Evolutionary conservation across 2,113 vertebrate genomes (phyloP).

Genomic region (Indicator indicator): DNA sequence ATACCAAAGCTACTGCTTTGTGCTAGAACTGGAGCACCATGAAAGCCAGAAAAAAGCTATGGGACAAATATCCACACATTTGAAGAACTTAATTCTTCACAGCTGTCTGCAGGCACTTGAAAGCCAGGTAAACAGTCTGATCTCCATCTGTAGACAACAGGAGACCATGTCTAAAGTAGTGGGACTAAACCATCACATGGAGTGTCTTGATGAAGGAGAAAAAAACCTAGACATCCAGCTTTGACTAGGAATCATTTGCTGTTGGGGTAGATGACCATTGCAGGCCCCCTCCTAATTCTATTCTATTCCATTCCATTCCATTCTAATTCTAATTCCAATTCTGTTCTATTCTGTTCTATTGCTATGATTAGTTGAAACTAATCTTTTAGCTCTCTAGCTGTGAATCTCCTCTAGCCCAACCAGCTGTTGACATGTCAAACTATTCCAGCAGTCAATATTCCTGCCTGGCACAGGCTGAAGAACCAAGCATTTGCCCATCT

Average conservation of each 20-base stretch:
- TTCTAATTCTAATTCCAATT: too few species aligned
- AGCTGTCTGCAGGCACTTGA: background rate
- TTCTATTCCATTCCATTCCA: background rate
- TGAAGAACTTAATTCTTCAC: background rate
- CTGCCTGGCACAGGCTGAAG: background rate
- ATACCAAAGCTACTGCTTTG: background rate
- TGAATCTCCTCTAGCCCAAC: background rate
- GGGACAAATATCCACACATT: background rate
- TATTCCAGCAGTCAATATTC: background rate
- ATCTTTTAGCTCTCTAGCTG: background rate
- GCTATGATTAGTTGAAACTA: background rate
- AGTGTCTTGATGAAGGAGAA: background rate
- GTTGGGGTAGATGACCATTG: background rate
- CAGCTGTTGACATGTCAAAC: background rate
- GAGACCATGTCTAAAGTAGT: background rate
- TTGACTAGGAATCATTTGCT: background rate
- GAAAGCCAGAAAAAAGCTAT: background rate
- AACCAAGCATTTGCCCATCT: background rate
- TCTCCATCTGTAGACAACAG: background rate
- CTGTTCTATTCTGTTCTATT: background rate
- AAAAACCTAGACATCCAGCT: background rate
- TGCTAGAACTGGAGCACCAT: background rate
- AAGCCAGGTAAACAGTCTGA: background rate
- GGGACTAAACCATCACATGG: background rate
- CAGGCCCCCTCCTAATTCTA: background rate